Conservation (phyloP, 2,113 vertebrate genomes). For the Salvelinus namaycush region DNA sequence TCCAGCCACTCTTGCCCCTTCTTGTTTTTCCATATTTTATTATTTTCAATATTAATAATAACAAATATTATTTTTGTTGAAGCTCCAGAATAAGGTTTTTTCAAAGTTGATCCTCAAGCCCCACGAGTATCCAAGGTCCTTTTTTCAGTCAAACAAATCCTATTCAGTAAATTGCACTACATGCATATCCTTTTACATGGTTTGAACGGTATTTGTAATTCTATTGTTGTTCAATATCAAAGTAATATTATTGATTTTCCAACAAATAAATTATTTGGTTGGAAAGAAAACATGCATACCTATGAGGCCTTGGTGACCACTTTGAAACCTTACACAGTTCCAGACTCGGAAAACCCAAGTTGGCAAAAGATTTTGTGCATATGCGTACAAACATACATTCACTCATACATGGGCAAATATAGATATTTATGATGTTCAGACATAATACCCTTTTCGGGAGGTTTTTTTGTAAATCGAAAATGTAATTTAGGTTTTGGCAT, state of each 20-base stretch:
- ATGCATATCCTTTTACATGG: slow-evolving; percentile 7
- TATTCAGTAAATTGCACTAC: slow-evolving; percentile 20
- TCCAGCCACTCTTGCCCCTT: neutral
- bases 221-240: neutral
- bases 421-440: neutral
- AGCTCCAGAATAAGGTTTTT: neutral
- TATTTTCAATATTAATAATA: neutral
- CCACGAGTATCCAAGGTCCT: neutral
- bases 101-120: too few species aligned
- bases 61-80: slow-evolving; percentile 6
- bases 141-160: neutral
- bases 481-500: slow-evolving; percentile 5
- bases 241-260: slow-evolving; percentile 17
- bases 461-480: neutral
- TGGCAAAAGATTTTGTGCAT: slow-evolving; percentile 25
- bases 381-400: slow-evolving; percentile 44
- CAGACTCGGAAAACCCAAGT: slow-evolving; percentile 21
- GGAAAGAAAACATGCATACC: neutral
- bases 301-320: slow-evolving; percentile 1
- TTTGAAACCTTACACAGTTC: neutral
- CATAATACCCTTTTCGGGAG: neutral
- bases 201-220: neutral
- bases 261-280: slow-evolving; percentile 1
- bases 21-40: slow-evolving; percentile 10
- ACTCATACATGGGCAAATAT: slow-evolving; percentile 23